These are phyloP conservation scores for Dyspetes luteomarginatus DNA, from an alignment of 2,888 invertebrate genomes.

Conservation along the genomic window DNA sequence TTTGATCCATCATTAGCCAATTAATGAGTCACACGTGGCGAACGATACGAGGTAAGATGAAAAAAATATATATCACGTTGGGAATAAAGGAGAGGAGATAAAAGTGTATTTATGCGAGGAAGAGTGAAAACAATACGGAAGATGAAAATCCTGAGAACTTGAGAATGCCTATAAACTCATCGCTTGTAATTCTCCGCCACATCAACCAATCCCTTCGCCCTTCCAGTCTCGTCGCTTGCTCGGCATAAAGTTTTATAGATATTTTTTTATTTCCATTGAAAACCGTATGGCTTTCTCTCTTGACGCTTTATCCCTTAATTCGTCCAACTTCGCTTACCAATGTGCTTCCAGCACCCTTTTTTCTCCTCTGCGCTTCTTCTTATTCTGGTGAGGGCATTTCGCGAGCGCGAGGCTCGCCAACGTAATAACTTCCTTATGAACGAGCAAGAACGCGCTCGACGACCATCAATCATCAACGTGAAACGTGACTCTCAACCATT, in stretches of 20 bases:
- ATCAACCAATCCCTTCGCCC: background rate
- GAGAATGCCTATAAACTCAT: conserved; percentile 32
- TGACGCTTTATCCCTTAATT: conserved; percentile 22
- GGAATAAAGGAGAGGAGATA: background rate
- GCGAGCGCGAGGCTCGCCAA: conserved; percentile 56
- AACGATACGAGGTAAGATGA: conserved; percentile 37
- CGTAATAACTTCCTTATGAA: conserved; percentile 77
- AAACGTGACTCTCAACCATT: conserved; percentile 65
- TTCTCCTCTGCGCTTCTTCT: background rate
- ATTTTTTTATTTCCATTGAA: conserved; percentile 11
- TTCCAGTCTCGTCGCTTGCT: background rate
- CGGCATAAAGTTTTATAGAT: conserved; percentile 16
- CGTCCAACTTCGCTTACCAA: background rate
- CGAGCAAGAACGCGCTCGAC: conserved; percentile 72
- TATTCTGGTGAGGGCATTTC: conserved; percentile 60
- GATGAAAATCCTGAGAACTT: conserved; percentile 7
- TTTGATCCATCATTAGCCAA: conserved; percentile 70
- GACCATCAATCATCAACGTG: conserved; percentile 75
- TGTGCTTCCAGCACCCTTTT: background rate
- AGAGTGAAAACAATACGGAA: conserved; percentile 9
- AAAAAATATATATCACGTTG: background rate
- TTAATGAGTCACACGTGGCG: conserved; percentile 61
- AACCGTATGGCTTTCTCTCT: background rate
- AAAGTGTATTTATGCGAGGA: background rate
- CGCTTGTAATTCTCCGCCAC: conserved; percentile 17